Conservation (phyloP, 1,140 invertebrate genomes). For the Cataglyphis hispanica region DNA sequence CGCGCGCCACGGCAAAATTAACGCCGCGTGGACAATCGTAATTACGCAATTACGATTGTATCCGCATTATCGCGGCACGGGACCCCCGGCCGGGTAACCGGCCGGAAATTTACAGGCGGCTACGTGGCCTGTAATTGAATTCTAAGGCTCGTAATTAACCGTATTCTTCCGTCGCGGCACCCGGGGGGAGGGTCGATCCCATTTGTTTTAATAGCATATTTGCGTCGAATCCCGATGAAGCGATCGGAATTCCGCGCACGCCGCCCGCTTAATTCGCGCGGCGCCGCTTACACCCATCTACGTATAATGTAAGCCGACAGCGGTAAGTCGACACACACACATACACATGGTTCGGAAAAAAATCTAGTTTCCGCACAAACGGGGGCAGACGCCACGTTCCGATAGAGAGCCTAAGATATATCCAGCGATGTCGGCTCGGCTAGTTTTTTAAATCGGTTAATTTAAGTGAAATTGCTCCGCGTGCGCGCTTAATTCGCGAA, state of each 20-base stretch:
- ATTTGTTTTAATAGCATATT: slow-evolving; percentile 65
- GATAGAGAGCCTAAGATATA: background rate
- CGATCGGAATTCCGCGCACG: slow-evolving; percentile 57
- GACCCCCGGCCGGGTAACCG: slow-evolving; percentile 35
- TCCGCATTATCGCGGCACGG: slow-evolving; percentile 35
- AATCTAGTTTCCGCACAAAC: background rate
- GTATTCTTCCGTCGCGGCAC: slow-evolving; percentile 55
- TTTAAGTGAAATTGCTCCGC: slow-evolving; percentile 30
- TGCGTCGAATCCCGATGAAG: slow-evolving; percentile 62
- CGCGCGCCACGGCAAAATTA: slow-evolving; percentile 44
- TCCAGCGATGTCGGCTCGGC: background rate
- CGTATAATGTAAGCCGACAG: background rate
- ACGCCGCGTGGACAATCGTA: slow-evolving; percentile 28
- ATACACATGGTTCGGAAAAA: background rate
- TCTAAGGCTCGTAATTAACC: slow-evolving; percentile 64
- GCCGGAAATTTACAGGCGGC: slow-evolving; percentile 61
- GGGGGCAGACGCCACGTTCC: too few species aligned
- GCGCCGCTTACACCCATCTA: slow-evolving; percentile 6
- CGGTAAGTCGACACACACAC: background rate
- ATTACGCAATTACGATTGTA: slow-evolving; percentile 61
- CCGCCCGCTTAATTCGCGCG: slow-evolving; percentile 51
- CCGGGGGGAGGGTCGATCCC: slow-evolving; percentile 45
- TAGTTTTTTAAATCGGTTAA: slow-evolving; percentile 6
- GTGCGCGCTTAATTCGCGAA: slow-evolving; percentile 27
- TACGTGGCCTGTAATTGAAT: slow-evolving; percentile 62